Conservation (phyloP, 2,888 invertebrate species). For the Lamellibrachia satsuma region DNA sequence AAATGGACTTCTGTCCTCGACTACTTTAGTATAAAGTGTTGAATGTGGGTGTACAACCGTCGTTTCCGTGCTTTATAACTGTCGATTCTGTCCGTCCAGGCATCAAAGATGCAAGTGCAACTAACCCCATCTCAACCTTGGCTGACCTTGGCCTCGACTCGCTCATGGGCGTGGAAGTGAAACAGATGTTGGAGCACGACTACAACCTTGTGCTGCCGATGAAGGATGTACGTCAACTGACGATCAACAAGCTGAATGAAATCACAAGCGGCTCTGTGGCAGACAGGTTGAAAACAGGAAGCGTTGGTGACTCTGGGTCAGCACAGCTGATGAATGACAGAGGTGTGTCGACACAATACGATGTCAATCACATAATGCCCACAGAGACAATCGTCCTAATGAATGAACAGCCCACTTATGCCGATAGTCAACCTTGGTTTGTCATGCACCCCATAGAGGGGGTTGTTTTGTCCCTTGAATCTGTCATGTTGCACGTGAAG, state of each 20-base stretch:
- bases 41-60: not conserved
- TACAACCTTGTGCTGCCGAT: conserved; percentile 90
- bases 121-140: conserved; percentile 80
- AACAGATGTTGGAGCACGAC: conserved; percentile 91
- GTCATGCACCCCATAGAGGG: conserved; percentile 65
- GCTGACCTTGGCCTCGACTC: conserved; percentile 98
- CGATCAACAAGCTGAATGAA: conserved; percentile 49
- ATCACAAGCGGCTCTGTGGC: conserved; percentile 25
- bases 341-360: conserved; percentile 42
- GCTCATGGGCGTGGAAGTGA: conserved; percentile 98
- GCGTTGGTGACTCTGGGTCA: not conserved
- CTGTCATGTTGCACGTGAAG: conserved; percentile 78
- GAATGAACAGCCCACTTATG: conserved; percentile 37
- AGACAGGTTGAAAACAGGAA: not conserved
- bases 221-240: conserved; percentile 82
- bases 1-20: not conserved
- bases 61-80: not conserved
- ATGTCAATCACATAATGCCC: conserved; percentile 74
- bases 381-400: conserved; percentile 75
- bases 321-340: conserved; percentile 30
- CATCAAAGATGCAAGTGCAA: conserved; percentile 84
- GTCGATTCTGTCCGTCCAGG: conserved; percentile 67
- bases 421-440: conserved; percentile 49
- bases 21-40: not conserved
- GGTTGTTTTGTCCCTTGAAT: conserved; percentile 74